A percentile compares a stretch with the other conserved stretches of the same genome.
Evolutionary conservation across 1,140 invertebrate genomes (phyloP).

Genomic region (Apis florea): DNA sequence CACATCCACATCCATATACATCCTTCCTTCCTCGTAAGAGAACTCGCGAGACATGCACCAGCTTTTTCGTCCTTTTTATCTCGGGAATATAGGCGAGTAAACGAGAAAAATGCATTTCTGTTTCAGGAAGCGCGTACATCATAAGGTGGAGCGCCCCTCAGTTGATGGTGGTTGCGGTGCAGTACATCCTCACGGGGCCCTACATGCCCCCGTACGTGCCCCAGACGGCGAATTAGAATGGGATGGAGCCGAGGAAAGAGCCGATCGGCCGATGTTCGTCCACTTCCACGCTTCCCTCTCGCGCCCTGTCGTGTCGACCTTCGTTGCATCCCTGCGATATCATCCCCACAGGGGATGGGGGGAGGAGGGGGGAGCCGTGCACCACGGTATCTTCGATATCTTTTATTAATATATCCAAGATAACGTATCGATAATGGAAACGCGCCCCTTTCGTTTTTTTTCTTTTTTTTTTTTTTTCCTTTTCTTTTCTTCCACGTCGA

Average conservation of each 20-base stretch:
- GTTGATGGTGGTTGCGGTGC: slow-evolving; percentile 78
- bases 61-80: not conserved
- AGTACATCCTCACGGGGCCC: slow-evolving; percentile 79
- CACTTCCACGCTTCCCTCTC: not conserved
- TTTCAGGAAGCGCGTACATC: slow-evolving; percentile 79
- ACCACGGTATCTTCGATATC: too few species aligned
- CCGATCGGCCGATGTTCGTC: slow-evolving; percentile 27
- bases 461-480: too few species aligned
- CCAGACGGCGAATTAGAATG: slow-evolving; percentile 76
- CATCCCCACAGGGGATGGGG: too few species aligned
- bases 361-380: too few species aligned
- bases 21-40: not conserved
- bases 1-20: not conserved
- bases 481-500: too few species aligned
- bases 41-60: not conserved
- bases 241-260: slow-evolving; percentile 17
- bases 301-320: slow-evolving; percentile 9
- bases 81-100: slow-evolving; percentile 27
- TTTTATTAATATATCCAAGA: too few species aligned
- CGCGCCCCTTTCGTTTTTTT: too few species aligned
- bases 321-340: not conserved
- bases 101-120: slow-evolving; percentile 67
- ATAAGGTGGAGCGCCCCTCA: slow-evolving; percentile 80
- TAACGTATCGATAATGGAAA: too few species aligned
- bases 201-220: slow-evolving; percentile 78